phyloP scores from a whole-genome alignment of 2,888 invertebrate species.

The Cosmorhoe ocellata region DNA sequence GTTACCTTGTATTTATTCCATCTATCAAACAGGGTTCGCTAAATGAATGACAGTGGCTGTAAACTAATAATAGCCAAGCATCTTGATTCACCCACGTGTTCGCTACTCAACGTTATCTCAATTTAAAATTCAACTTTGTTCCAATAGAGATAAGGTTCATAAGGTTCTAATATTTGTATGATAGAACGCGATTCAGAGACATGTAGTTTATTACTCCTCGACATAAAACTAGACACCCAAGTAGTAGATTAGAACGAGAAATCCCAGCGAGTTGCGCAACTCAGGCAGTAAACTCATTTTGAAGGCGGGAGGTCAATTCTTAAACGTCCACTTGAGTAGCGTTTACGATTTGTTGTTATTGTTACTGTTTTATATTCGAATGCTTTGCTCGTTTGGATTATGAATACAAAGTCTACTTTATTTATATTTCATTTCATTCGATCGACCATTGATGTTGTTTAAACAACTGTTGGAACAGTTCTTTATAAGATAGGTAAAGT shows the following conservation, averaged over 20 bases:
- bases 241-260: constrained; percentile 70
- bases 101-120: constrained; percentile 4
- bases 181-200: constrained; percentile 47
- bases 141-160: constrained; percentile 42
- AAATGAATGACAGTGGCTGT: constrained; percentile 72
- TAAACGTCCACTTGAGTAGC: constrained; percentile 51
- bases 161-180: constrained; percentile 16
- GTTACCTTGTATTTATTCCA: constrained; percentile 23
- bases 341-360: constrained; percentile 77
- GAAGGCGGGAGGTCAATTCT: constrained; percentile 66
- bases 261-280: constrained; percentile 63
- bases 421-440: constrained; percentile 18
- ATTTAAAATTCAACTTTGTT: constrained; percentile 34
- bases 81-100: constrained; percentile 69
- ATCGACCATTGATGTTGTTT: too few relatives aligned
- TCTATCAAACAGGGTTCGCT: constrained; percentile 62
- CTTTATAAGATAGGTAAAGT: too few relatives aligned
- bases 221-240: constrained; percentile 80
- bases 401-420: constrained; percentile 24
- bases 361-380: constrained; percentile 59
- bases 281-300: constrained; percentile 50
- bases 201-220: constrained; percentile 66
- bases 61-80: constrained; percentile 63
- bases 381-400: constrained; percentile 40
- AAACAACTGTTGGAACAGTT: too few relatives aligned